phyloP scores from a whole-genome alignment of 92 coral and sea anemone species.

The Zoanthus gigantus region DNA sequence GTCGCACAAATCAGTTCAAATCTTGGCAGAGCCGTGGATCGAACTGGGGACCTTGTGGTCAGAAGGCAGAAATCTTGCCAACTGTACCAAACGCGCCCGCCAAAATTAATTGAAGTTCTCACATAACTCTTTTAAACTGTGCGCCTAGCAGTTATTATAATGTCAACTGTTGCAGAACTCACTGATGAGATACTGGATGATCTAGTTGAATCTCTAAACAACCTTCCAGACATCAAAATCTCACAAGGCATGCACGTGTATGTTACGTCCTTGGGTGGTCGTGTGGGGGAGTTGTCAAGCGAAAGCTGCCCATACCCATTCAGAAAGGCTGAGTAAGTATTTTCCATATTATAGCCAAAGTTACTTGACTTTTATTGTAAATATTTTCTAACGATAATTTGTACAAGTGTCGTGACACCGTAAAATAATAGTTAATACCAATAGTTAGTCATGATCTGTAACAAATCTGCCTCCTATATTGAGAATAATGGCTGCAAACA shows the following conservation, averaged over 20 bases:
- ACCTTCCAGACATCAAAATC: slow-evolving; percentile 43
- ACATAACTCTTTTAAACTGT: background rate
- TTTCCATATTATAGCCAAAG: background rate
- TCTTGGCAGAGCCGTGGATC: too few species aligned
- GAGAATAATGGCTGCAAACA: too few species aligned
- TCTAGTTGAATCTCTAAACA: slow-evolving; percentile 52
- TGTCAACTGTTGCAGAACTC: slow-evolving; percentile 56
- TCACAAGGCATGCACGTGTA: slow-evolving; percentile 60
- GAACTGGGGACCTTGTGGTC: too few species aligned
- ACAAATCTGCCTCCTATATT: too few species aligned
- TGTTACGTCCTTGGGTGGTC: slow-evolving; percentile 75
- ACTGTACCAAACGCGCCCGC: too few species aligned
- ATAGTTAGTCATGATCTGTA: too few species aligned
- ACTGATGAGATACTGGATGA: slow-evolving; percentile 74
- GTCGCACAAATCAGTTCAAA: too few species aligned
- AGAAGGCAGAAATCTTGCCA: too few species aligned
- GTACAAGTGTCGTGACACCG: too few species aligned
- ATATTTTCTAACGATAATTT: background rate
- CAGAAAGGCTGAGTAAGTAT: slow-evolving; percentile 70
- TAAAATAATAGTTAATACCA: too few species aligned
- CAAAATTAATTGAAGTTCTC: background rate
- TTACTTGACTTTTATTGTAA: background rate
- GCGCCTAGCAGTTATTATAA: too few species aligned
- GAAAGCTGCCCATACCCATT: slow-evolving; percentile 71
- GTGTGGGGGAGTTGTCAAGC: slow-evolving; percentile 49